Conservation (phyloP, 2,797 vertebrate species). For the Anabas testudineus region DNA sequence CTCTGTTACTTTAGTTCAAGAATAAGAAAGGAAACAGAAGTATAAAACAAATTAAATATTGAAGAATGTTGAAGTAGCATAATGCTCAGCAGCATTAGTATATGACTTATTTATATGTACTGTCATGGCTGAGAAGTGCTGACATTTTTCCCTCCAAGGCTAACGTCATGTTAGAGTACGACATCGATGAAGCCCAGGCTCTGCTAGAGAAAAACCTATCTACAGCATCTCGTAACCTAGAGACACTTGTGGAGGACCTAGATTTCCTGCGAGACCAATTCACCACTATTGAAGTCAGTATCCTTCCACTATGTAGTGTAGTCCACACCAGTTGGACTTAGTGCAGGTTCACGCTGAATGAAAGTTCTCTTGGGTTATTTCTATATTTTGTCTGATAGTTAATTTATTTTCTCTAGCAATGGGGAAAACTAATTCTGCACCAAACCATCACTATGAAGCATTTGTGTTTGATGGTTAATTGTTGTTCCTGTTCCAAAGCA, state of each 20-base stretch:
- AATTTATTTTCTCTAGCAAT: not conserved
- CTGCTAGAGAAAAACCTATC: constrained; percentile 96
- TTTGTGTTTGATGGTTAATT: not conserved
- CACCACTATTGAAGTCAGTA: constrained; percentile 99
- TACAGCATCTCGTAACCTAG: constrained; percentile 94
- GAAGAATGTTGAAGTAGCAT: not conserved
- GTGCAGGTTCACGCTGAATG: too few relatives aligned
- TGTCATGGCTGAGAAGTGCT: too few relatives aligned
- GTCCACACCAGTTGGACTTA: not conserved
- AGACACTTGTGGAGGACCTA: constrained; percentile 95
- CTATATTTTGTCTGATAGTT: too few relatives aligned
- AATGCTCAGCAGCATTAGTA: not conserved
- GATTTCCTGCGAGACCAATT: constrained; percentile 99
- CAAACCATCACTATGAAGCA: not conserved
- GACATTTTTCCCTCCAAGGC: constrained; percentile 82
- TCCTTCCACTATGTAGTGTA: constrained; percentile 82
- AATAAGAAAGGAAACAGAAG: not conserved
- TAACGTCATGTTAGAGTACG: constrained; percentile 99
- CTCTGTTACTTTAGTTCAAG: not conserved
- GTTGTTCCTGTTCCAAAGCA: not conserved
- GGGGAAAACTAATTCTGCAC: not conserved
- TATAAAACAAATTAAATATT: not conserved
- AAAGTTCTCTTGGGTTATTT: not conserved
- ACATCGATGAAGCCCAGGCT: constrained; percentile 96
- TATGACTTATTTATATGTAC: not conserved